Conservation (phyloP, 64 coral and sea anemone genomes). For the Platygyra sinensis region DNA sequence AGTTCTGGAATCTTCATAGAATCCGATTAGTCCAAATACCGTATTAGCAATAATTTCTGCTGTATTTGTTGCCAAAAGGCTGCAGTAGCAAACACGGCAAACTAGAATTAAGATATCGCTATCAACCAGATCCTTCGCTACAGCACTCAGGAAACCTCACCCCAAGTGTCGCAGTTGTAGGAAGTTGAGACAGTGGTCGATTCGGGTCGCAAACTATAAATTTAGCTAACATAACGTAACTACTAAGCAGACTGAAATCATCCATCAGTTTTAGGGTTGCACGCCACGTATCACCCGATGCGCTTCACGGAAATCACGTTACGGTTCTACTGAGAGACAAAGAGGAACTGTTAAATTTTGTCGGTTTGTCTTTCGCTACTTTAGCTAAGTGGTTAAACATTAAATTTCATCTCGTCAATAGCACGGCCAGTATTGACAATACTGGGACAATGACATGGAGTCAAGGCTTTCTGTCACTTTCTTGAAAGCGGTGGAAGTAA, state of each 20-base stretch:
- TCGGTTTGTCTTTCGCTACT: not conserved
- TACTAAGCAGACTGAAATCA: not conserved
- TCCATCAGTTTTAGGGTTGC: not conserved
- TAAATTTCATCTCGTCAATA: not conserved
- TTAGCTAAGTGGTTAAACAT: slow-evolving; percentile 17
- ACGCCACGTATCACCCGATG: not conserved
- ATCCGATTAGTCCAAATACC: slow-evolving; percentile 1
- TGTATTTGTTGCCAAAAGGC: not conserved
- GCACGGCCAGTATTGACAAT: not conserved
- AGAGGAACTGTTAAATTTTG: slow-evolving; percentile 4
- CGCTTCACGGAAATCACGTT: slow-evolving; percentile 23
- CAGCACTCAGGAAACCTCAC: not conserved
- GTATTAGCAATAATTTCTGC: not conserved
- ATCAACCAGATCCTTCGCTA: not conserved
- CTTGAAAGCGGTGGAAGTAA: not conserved
- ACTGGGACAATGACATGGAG: not conserved
- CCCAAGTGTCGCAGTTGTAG: not conserved
- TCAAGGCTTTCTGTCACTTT: not conserved
- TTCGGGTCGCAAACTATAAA: not conserved
- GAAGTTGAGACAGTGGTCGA: not conserved
- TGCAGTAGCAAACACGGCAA: not conserved
- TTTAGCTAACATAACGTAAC: not conserved
- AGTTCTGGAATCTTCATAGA: slow-evolving; percentile 9
- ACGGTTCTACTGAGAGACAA: not conserved
- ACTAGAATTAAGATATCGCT: not conserved